phyloP scores from a whole-genome alignment of 2,797 vertebrate species.

The Nothura maculosa region DNA sequence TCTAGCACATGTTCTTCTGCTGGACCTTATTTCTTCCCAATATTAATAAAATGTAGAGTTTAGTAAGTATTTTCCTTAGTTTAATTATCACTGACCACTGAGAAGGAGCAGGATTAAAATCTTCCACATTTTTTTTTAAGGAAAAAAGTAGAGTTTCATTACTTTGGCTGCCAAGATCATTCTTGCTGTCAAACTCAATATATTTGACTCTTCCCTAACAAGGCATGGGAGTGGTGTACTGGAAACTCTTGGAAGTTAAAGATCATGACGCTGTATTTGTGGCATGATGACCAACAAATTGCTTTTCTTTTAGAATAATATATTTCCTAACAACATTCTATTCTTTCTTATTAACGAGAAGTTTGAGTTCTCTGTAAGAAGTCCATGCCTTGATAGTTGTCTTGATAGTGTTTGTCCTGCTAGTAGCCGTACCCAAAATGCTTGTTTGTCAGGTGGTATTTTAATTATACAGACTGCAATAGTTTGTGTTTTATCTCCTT shows the following conservation, averaged over 20 bases:
- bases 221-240: neutral
- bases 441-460: neutral
- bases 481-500: slow-evolving; percentile 13
- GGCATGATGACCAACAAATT: neutral
- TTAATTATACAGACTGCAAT: neutral
- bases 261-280: neutral
- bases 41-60: neutral
- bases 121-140: neutral
- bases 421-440: neutral
- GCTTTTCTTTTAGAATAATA: neutral
- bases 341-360: neutral
- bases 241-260: neutral
- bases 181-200: neutral
- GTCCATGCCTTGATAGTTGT: neutral
- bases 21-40: neutral
- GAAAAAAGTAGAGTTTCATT: neutral
- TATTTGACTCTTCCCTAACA: neutral
- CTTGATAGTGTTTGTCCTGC: neutral
- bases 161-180: neutral
- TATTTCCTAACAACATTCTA: neutral
- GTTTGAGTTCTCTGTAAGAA: neutral
- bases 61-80: neutral
- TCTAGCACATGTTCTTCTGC: neutral
- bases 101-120: neutral
- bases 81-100: neutral